These are phyloP conservation scores for Neuroterus valhalla DNA, from an alignment of 1,140 invertebrate genomes.

Conservation along the genomic window DNA sequence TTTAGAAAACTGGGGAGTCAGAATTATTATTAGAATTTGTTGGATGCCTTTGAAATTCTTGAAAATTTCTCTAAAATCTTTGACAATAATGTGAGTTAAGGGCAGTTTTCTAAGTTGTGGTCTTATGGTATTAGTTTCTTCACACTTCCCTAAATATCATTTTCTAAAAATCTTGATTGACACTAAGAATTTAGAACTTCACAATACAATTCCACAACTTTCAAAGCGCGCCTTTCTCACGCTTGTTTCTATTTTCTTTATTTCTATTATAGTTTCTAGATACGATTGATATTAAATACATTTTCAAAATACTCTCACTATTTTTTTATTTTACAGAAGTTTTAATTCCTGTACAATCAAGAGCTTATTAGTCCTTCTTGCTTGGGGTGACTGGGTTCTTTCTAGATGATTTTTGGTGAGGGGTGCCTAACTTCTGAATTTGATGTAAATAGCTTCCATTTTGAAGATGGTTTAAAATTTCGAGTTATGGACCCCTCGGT, in stretches of 20 bases:
- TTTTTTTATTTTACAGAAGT: constrained; percentile 21
- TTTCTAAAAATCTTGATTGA: constrained; percentile 10
- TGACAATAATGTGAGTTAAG: constrained; percentile 16
- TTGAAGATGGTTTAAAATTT: too few species aligned
- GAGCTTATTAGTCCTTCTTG: not conserved
- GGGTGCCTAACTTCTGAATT: too few species aligned
- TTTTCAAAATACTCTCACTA: not conserved
- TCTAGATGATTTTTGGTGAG: not conserved
- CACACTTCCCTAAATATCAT: not conserved
- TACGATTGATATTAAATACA: too few species aligned
- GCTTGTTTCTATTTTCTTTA: not conserved
- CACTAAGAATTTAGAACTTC: not conserved
- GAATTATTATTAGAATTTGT: constrained; percentile 16
- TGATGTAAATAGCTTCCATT: too few species aligned
- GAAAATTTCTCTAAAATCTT: constrained; percentile 7
- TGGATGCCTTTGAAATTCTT: constrained; percentile 22
- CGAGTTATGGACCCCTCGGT: too few species aligned
- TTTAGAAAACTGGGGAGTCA: constrained; percentile 11
- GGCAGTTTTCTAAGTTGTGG: not conserved
- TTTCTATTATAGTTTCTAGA: not conserved
- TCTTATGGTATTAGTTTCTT: not conserved
- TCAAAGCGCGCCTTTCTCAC: not conserved
- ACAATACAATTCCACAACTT: not conserved
- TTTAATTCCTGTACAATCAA: constrained; percentile 23
- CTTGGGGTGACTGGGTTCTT: not conserved